These are phyloP conservation scores for Sardina pilchardus DNA, from an alignment of 2,113 vertebrate genomes.

Conservation along the genomic window DNA sequence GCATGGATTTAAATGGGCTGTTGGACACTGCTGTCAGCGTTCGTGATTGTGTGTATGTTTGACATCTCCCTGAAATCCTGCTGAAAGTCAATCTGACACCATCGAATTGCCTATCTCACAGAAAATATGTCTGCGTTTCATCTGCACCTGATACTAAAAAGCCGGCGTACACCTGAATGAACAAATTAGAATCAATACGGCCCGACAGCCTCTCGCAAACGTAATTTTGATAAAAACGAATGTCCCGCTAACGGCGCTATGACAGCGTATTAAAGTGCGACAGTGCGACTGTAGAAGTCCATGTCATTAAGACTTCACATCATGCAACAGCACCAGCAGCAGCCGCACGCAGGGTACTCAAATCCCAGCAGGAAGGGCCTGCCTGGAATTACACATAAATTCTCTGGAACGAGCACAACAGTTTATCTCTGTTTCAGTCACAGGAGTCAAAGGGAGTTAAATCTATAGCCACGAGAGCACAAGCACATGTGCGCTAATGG, in stretches of 20 bases:
- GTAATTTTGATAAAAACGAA: not conserved
- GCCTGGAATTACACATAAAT: not conserved
- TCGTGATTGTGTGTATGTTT: not conserved
- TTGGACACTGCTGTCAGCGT: not conserved
- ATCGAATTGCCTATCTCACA: not conserved
- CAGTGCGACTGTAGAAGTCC: not conserved
- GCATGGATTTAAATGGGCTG: not conserved
- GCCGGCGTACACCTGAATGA: not conserved
- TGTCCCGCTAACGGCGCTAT: not conserved
- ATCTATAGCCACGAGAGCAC: not conserved
- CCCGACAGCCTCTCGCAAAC: not conserved
- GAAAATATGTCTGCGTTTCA: not conserved
- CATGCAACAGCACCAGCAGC: not conserved
- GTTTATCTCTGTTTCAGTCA: conserved; percentile 4
- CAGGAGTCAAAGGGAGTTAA: not conserved
- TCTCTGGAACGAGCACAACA: not conserved
- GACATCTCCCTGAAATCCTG: not conserved
- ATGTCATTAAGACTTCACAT: not conserved
- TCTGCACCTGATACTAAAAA: not conserved
- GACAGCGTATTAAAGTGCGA: not conserved
- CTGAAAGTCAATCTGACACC: not conserved
- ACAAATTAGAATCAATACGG: not conserved
- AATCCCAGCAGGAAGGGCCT: not conserved
- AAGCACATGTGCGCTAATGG: not conserved
- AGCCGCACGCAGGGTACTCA: not conserved